Evolutionary conservation across 2,797 vertebrate species (phyloP).

Genomic region (Linurgus olivaceus): DNA sequence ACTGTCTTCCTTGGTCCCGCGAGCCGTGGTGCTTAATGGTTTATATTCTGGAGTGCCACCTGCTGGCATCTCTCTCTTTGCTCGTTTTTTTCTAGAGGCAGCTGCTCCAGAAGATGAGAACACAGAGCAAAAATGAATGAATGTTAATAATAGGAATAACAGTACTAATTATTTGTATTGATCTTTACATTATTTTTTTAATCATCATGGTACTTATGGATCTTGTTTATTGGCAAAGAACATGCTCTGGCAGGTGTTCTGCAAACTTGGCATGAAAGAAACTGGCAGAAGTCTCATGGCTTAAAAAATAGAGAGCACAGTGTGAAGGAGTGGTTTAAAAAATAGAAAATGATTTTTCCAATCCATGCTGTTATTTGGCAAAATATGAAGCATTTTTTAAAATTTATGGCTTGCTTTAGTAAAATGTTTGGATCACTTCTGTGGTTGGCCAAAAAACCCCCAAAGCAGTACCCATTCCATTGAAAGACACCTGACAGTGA

Average conservation of each 20-base stretch:
- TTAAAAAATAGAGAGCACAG: not conserved
- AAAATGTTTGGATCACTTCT: not conserved
- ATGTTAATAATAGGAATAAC: not conserved
- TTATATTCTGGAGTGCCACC: slow-evolving; percentile 35
- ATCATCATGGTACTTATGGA: not conserved
- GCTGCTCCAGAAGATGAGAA: not conserved
- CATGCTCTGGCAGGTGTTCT: not conserved
- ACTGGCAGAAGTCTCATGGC: not conserved
- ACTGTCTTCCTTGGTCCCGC: not conserved
- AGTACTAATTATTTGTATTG: not conserved
- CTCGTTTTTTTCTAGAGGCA: not conserved
- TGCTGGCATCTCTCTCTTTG: not conserved
- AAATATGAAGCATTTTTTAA: not conserved
- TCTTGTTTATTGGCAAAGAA: not conserved
- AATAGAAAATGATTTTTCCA: not conserved
- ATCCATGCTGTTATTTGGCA: not conserved
- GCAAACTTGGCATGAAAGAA: not conserved
- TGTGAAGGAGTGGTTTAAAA: not conserved
- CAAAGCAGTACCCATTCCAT: not conserved
- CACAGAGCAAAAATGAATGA: not conserved
- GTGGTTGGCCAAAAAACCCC: not conserved
- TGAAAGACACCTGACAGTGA: not conserved
- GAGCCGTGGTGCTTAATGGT: not conserved
- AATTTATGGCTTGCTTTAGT: not conserved
- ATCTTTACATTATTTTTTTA: not conserved